Conservation (phyloP, 2,888 invertebrate genomes). For the Drosophila rubida region DNA sequence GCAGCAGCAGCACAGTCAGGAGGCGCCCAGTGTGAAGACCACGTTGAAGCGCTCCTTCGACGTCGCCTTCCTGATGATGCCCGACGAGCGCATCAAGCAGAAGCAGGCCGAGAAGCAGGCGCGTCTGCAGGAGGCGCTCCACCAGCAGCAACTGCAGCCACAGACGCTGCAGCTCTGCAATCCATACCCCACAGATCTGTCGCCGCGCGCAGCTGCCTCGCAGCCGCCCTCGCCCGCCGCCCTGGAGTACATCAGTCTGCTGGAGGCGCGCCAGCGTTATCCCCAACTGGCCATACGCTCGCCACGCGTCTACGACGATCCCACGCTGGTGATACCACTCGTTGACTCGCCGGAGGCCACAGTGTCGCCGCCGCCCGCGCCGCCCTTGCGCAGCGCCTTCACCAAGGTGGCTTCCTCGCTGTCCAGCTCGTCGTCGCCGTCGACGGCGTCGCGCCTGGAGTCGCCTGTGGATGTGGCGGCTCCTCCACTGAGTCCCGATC, state of each 20-base stretch:
- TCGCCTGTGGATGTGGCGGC: conserved; percentile 87
- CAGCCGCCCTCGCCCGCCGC: conserved; percentile 75
- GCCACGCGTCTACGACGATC: conserved; percentile 84
- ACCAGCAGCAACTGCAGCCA: conserved; percentile 57
- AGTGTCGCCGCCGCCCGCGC: conserved; percentile 58
- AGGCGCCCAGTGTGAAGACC: conserved; percentile 78
- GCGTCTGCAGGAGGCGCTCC: conserved; percentile 85
- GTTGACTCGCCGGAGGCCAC: conserved; percentile 77
- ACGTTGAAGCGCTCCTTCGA: conserved; percentile 93
- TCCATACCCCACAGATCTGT: conserved; percentile 84
- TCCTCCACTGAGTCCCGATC: conserved; percentile 91
- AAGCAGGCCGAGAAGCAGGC: conserved; percentile 85
- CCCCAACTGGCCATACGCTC: conserved; percentile 82
- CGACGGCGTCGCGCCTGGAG: conserved; percentile 73
- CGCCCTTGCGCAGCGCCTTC: conserved; percentile 89
- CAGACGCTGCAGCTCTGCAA: conserved; percentile 50
- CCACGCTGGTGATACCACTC: conserved; percentile 81
- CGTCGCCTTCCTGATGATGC: conserved; percentile 95
- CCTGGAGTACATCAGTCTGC: conserved; percentile 77
- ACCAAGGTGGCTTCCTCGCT: conserved; percentile 89
- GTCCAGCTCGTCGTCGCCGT: conserved; percentile 69
- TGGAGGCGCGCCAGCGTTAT: conserved; percentile 81
- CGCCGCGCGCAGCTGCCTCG: conserved; percentile 71
- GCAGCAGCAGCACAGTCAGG: conserved; percentile 65
- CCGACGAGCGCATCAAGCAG: conserved; percentile 91